Base-by-base conservation (phyloP, 1,140 invertebrate species). In the Nephotettix cincticeps region DNA sequence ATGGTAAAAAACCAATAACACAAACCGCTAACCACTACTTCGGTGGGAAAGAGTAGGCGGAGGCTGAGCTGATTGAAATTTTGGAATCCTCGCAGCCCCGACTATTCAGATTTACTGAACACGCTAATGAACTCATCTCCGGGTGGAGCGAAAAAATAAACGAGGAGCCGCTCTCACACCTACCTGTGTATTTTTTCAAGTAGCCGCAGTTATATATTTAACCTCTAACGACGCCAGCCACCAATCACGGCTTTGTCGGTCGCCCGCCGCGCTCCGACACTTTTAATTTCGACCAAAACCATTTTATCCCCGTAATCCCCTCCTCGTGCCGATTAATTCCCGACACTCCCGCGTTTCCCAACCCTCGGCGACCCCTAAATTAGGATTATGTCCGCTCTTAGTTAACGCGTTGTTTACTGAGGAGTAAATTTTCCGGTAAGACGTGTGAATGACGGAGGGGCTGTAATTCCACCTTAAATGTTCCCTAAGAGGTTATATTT, bases 91-190 rank as follows among this genome's bases (percentile, higher is more conserved):
- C 17, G 47, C 21, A 6, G 17, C 56, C 56, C 56, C 25, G 21
- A 2, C 56, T 29, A 27, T 29, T 61, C 56, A 61, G 56, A 61
- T 61, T 61, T 61, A 61, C 2, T 51, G 47, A 51, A 29, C 56
- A 21, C 56, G 56, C 25, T 61, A 61, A 61, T 61, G 56, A 61
- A 61, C 56, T 61, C 56, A 61, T 61, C 56, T 29, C 19, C 56
- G 4, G 25, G 9, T 27, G 25, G 25, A 51, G 47, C 47, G 47
- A 51, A 51, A 51, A 51, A 51, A 51, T 51, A 51, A 51, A 51
- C 47, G 47, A 51, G 47, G n/a, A 17, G 21, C 25, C 23, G 56
- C 25, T 61, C 56, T 61, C 56, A 61, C 56, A 61, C 56, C 56
- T 61, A 27, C 56, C 47, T 23, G 32, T 36, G 32, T 36, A 36